Evolutionary conservation across 2,113 vertebrate species (phyloP).

Genomic region (Zosterops japonicus): DNA sequence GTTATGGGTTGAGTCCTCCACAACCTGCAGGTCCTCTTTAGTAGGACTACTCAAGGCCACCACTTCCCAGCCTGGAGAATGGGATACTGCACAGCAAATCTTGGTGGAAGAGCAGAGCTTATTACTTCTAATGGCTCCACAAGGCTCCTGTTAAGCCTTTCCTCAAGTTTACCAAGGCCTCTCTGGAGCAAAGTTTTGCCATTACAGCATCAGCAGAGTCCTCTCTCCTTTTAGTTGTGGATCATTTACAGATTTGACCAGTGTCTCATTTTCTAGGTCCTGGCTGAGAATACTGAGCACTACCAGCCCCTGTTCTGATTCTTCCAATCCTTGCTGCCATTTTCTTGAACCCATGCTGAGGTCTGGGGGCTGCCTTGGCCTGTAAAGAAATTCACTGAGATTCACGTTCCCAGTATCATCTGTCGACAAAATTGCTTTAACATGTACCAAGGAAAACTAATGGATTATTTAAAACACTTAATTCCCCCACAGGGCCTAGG

Average conservation of each 20-base stretch:
- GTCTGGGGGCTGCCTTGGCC: background rate
- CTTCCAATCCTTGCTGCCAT: background rate
- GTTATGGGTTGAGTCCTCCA: background rate
- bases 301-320: background rate
- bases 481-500: background rate
- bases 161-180: background rate
- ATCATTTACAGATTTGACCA: background rate
- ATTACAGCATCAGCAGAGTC: background rate
- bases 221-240: background rate
- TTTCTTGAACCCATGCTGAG: background rate
- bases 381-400: background rate
- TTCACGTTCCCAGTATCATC: background rate
- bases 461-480: background rate
- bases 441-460: background rate
- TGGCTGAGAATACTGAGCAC: background rate
- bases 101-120: background rate
- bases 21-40: background rate
- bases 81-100: background rate
- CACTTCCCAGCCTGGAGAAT: background rate
- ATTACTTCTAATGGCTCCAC: background rate
- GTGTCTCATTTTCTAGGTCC: background rate
- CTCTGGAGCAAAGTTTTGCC: background rate
- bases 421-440: background rate
- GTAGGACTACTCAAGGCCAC: background rate
- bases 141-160: background rate